These are phyloP conservation scores for Stigmatopora argus DNA, from an alignment of 2,113 vertebrate species.

Conservation along the genomic window DNA sequence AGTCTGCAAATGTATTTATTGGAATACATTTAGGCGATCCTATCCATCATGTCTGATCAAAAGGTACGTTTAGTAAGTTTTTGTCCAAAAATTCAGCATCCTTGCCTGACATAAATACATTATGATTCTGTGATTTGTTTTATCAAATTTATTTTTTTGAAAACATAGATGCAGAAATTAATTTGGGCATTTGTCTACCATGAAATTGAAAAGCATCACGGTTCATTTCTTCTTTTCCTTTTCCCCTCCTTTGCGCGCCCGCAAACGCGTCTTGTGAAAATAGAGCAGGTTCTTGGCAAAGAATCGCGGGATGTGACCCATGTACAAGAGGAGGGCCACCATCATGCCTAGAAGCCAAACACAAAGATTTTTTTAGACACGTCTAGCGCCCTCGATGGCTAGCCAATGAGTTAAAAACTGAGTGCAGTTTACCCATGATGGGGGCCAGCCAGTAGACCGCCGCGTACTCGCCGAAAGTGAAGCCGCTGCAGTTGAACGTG, in stretches of 20 bases:
- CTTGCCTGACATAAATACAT: not conserved
- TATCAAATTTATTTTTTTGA: slow-evolving; percentile 1
- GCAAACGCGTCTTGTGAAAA: slow-evolving; percentile 76
- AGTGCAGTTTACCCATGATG: slow-evolving; percentile 66
- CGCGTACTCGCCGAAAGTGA: slow-evolving; percentile 71
- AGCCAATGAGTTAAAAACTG: no score
- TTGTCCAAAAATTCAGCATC: not conserved
- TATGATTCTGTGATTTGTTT: not conserved
- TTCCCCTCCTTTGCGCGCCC: slow-evolving; percentile 63
- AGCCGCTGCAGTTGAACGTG: slow-evolving; percentile 83
- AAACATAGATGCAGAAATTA: not conserved
- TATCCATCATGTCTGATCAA: no score
- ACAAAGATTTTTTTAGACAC: no score
- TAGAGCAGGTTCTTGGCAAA: slow-evolving; percentile 85
- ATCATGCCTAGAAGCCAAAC: slow-evolving; percentile 75
- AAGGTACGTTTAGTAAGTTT: not conserved
- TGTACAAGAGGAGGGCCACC: slow-evolving; percentile 76
- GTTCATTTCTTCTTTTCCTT: slow-evolving; percentile 52
- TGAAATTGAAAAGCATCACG: not conserved
- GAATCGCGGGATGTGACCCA: slow-evolving; percentile 79
- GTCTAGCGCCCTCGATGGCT: no score
- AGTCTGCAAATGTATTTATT: not conserved
- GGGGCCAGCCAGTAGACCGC: slow-evolving; percentile 85
- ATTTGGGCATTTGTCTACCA: not conserved
- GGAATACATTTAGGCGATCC: no score